Conservation (phyloP, 2,888 invertebrate species). For the Cyclophora albipunctata region DNA sequence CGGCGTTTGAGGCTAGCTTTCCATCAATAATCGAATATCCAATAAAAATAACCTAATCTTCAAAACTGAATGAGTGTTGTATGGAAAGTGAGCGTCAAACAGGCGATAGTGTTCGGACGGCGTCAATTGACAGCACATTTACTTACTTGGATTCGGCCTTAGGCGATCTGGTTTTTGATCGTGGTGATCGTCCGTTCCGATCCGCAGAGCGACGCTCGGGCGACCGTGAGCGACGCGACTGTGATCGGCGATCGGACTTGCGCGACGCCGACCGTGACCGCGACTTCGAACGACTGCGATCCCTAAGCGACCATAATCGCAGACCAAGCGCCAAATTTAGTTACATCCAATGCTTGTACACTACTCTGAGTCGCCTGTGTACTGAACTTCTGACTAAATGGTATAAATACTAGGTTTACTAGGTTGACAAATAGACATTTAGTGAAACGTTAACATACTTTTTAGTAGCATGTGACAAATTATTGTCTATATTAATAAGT, state of each 20-base stretch:
- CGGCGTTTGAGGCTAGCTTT: constrained; percentile 34
- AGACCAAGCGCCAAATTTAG: constrained; percentile 19
- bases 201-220: constrained; percentile 19
- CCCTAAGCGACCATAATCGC: constrained; percentile 34
- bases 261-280: constrained; percentile 37
- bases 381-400: constrained; percentile 9
- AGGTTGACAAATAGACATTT: too few species aligned
- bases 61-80: not conserved
- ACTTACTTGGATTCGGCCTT: constrained; percentile 52
- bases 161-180: constrained; percentile 71
- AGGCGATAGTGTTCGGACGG: constrained; percentile 35
- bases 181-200: constrained; percentile 4
- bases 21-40: not conserved
- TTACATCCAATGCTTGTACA: constrained; percentile 15
- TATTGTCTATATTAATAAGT: too few species aligned
- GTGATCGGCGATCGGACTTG: constrained; percentile 39
- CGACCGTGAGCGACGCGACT: constrained; percentile 32
- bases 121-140: constrained; percentile 44
- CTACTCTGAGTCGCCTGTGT: constrained; percentile 4
- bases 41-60: not conserved
- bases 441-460: too few species aligned
- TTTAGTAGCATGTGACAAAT: too few species aligned
- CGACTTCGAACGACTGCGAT: constrained; percentile 55
- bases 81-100: not conserved
- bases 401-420: not conserved